Base-by-base conservation (phyloP, 2,113 vertebrate species). In the Puntigrus tetrazona region DNA sequence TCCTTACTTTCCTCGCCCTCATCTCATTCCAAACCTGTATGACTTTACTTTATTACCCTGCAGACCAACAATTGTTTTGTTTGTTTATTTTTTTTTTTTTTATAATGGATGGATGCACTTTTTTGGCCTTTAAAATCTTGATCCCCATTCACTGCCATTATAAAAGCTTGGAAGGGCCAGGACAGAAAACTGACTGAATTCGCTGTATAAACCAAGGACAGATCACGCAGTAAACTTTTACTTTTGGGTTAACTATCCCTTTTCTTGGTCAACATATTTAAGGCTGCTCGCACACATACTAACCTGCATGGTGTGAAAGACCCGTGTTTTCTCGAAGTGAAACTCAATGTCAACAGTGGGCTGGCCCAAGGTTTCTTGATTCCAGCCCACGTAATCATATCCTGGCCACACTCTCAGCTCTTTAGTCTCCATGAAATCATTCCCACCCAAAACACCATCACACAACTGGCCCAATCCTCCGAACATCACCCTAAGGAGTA, bases 371-470 rank as follows among this genome's bases (percentile, higher is more conserved):
- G 93, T 93, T 18, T 94, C 94, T 0, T 93, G 94, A 81, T 88
- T 95, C 97, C 97, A 98, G 13, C 97, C 97, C 76, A 98, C 92
- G 7, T 97, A 98, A 91, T 98, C 97, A 0, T 98, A 98, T 5
- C 97, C 97, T 0, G 96, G 95, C 96, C 96, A 97, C 22, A 98
- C 97, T 7, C 94, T 93, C 13, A 97, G 93, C 92, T 98, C 97
- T 52, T 94, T 96, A 34, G 92, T 96, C 89, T 95, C 85, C 50
- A 91, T 87, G 79, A 98, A 97, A 91, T 98, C 97, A 2, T 98
- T 96, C 81, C 95, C 91, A 0, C 97, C 97, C 73, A 97, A 88
- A 75, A 97, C 96, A 0, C 97, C 97, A 0, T 98, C 97, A 0
- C 95, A 93, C 88, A 98, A 90, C 88, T 98, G 97, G 61, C 97